phyloP scores from a whole-genome alignment of 2,113 vertebrate genomes.

The Rhabdornis inornatus region DNA sequence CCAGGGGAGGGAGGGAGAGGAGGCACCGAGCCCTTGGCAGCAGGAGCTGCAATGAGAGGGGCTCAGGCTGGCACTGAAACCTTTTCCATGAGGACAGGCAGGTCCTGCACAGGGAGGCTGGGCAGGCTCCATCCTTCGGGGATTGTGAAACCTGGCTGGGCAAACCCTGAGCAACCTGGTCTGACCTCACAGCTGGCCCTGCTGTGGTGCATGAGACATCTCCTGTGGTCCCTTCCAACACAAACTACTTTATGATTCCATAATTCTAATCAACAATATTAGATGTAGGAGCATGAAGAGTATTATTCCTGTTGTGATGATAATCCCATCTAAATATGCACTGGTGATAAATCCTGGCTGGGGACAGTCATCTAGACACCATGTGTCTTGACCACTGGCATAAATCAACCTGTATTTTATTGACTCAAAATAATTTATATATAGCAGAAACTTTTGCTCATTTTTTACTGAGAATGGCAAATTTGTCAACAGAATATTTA shows the following conservation, averaged over 20 bases:
- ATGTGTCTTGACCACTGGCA: not conserved
- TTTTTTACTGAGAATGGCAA: not conserved
- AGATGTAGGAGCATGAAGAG: not conserved
- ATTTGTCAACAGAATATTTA: not conserved
- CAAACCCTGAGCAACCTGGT: not conserved
- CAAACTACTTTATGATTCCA: not conserved
- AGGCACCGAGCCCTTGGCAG: fast-evolving
- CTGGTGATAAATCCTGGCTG: not conserved
- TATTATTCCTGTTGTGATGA: not conserved
- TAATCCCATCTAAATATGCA: not conserved
- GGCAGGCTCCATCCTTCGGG: not conserved
- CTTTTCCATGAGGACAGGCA: not conserved
- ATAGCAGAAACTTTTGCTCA: not conserved
- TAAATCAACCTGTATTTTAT: not conserved
- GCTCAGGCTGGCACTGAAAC: not conserved
- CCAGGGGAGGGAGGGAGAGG: not conserved
- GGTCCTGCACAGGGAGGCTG: not conserved
- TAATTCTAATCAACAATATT: not conserved
- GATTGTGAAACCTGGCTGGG: not conserved
- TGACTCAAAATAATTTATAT: not conserved
- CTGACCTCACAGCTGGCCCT: not conserved
- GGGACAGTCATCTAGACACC: not conserved
- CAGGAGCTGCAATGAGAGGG: not conserved
- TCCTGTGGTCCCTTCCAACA: not conserved
- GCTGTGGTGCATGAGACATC: not conserved